Percentiles rank a stretch among this genome's conserved stretches.
phyloP scores from a whole-genome alignment of 2,113 vertebrate genomes.

The Pardalotus punctatus region DNA sequence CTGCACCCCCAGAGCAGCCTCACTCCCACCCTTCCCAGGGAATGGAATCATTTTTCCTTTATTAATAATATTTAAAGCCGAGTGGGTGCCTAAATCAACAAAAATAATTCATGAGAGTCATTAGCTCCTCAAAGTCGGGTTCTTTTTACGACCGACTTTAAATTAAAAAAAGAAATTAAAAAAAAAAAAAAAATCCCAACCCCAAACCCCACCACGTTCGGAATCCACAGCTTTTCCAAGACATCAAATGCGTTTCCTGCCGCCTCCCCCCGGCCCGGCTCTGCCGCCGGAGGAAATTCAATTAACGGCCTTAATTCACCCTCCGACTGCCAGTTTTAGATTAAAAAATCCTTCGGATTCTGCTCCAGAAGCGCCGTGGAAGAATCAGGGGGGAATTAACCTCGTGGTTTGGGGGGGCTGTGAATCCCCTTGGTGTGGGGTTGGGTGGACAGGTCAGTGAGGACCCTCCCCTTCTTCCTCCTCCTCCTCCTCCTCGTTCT shows the following conservation, averaged over 20 bases:
- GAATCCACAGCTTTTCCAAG: constrained; percentile 63
- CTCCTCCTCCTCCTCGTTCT: neutral
- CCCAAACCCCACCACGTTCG: neutral
- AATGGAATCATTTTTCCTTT: neutral
- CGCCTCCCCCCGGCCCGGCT: constrained; percentile 56
- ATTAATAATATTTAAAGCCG: constrained; percentile 51
- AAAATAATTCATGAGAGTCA: constrained; percentile 71
- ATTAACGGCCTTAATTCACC: constrained; percentile 67
- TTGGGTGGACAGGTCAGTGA: neutral
- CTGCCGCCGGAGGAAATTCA: constrained; percentile 67
- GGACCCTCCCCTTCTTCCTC: neutral
- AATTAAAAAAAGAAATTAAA: constrained; percentile 61
- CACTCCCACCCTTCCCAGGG: neutral
- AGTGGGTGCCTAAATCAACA: constrained; percentile 70
- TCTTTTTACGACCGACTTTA: constrained; percentile 50
- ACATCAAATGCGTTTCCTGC: constrained; percentile 57
- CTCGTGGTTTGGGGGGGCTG: fast-evolving
- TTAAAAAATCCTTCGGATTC: neutral
- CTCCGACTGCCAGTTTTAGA: neutral
- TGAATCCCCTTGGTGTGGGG: fast-evolving
- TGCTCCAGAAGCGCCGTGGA: neutral
- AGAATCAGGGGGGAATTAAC: neutral
- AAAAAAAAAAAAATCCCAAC: neutral
- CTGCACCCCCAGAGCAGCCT: neutral
- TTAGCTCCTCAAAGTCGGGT: constrained; percentile 61